Evolutionary conservation across 2,888 invertebrate genomes (phyloP).

Genomic region (Mallateleia sp.): DNA sequence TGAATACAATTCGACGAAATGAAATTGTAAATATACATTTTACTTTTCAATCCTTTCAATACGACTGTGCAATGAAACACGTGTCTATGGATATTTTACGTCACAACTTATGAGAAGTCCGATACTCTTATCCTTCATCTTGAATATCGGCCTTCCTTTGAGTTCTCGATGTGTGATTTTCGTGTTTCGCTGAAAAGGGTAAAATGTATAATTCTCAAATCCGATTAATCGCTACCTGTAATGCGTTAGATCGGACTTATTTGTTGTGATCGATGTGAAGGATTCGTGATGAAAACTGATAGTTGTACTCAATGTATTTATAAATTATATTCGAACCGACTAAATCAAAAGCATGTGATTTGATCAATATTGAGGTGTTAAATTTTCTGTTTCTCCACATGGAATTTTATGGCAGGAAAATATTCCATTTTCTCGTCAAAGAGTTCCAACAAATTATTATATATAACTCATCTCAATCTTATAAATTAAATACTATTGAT

Average conservation of each 20-base stretch:
- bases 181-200: constrained; percentile 10
- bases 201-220: constrained; percentile 25
- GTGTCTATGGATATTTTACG: neutral
- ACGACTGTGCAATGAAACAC: constrained; percentile 2
- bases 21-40: too few relatives aligned
- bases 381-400: neutral
- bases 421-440: too few relatives aligned
- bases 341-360: constrained; percentile 51
- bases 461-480: neutral
- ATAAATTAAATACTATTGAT: neutral
- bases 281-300: constrained; percentile 33
- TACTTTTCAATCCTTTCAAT: too few relatives aligned
- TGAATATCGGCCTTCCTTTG: constrained; percentile 10
- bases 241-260: constrained; percentile 8
- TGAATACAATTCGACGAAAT: too few relatives aligned
- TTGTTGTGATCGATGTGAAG: constrained; percentile 39
- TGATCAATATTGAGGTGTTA: neutral
- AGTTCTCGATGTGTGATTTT: neutral
- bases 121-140: neutral
- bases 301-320: constrained; percentile 32
- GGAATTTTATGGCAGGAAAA: neutral
- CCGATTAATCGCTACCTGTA: constrained; percentile 28
- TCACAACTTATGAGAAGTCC: neutral
- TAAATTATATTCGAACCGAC: constrained; percentile 28
- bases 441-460: too few relatives aligned